phyloP scores from a whole-genome alignment of 2,797 vertebrate genomes.

The Chanos chanos region DNA sequence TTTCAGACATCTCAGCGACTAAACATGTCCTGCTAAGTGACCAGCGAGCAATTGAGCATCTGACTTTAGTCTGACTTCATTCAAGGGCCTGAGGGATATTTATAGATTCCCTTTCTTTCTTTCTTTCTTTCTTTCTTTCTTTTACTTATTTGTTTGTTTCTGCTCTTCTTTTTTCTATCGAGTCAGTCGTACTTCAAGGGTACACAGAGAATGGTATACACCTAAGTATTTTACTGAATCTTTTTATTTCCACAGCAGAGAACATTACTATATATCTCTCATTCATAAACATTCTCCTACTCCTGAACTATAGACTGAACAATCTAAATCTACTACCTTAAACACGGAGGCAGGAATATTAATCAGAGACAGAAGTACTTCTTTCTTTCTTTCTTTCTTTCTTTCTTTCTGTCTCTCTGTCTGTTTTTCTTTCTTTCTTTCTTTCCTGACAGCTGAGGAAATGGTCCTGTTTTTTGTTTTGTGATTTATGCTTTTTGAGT shows the following conservation, averaged over 20 bases:
- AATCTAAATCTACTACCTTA: too few species aligned
- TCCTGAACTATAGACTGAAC: too few species aligned
- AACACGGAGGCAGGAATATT: too few species aligned
- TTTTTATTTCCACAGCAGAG: too few species aligned
- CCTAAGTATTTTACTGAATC: too few species aligned
- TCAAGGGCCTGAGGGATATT: too few species aligned
- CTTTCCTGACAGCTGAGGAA: not conserved
- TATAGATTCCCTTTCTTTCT: not conserved
- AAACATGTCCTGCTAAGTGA: not conserved
- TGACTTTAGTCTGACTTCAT: not conserved
- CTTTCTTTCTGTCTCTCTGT: not conserved
- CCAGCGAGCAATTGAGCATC: not conserved
- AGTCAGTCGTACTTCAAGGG: too few species aligned
- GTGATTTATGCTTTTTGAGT: constrained; percentile 17
- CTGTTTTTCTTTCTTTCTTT: not conserved
- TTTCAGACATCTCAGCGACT: not conserved
- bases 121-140: not conserved
- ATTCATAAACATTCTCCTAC: too few species aligned
- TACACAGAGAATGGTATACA: too few species aligned
- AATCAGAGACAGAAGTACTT: too few species aligned
- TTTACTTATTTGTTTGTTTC: not conserved
- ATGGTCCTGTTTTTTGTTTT: not conserved
- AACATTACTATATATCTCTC: too few species aligned
- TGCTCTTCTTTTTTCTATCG: not conserved
- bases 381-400: not conserved